phyloP scores from a whole-genome alignment of 2,888 invertebrate genomes.

The Drosophila dives region DNA sequence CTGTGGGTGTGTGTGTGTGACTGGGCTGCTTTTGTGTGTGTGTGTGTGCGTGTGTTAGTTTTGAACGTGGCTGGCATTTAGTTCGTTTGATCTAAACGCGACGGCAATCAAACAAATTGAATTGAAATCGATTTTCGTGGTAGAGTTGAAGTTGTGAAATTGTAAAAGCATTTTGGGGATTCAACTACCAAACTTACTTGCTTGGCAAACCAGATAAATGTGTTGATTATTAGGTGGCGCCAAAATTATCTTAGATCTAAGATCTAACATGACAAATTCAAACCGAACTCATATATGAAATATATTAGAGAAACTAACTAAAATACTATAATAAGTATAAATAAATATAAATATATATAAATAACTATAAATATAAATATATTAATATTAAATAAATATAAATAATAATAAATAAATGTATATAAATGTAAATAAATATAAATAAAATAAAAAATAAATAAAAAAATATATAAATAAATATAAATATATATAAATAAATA shows the following conservation, averaged over 20 bases:
- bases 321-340: neutral
- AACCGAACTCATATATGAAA: neutral
- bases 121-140: conserved; percentile 73
- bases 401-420: no score
- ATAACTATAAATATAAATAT: no score
- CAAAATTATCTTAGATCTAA: neutral
- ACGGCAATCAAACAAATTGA: conserved; percentile 76
- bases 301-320: neutral
- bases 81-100: conserved; percentile 72
- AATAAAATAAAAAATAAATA: no score
- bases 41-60: conserved; percentile 30
- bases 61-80: conserved; percentile 71
- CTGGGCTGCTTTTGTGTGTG: neutral
- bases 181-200: conserved; percentile 14
- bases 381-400: no score
- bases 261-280: neutral
- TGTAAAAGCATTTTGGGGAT: conserved; percentile 39
- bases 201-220: neutral
- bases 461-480: no score
- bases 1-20: conserved; percentile 8
- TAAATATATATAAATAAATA: no score
- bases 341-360: no score
- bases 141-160: conserved; percentile 52
- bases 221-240: conserved; percentile 14
- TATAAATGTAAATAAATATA: no score